Evolutionary conservation across 1,140 invertebrate genomes (phyloP).

Genomic region (Drosophila sp.): DNA sequence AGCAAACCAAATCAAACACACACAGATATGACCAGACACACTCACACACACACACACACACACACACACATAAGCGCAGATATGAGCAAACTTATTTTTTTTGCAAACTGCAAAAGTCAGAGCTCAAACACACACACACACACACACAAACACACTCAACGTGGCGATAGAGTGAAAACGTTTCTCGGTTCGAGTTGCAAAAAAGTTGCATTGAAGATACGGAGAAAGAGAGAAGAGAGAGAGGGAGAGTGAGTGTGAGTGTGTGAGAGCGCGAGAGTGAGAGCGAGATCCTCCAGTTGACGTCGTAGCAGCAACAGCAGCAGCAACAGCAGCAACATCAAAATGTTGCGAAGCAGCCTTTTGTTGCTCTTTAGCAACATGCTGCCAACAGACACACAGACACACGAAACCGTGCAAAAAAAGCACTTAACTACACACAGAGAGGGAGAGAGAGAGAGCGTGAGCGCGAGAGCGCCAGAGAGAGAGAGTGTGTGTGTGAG

Average conservation of each 20-base stretch:
- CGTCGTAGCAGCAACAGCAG: constrained; percentile 13
- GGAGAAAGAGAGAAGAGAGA: background rate
- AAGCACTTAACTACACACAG: background rate
- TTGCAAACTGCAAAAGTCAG: constrained; percentile 52
- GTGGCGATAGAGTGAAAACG: constrained; percentile 39
- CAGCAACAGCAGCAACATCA: constrained; percentile 10
- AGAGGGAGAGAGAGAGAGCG: no score
- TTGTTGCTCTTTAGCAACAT: constrained; percentile 39
- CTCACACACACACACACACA: constrained; percentile 44
- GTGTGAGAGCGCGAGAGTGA: constrained; percentile 35
- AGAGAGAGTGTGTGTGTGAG: constrained; percentile 10
- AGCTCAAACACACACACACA: constrained; percentile 17
- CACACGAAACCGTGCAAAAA: background rate
- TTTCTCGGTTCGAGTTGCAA: constrained; percentile 27
- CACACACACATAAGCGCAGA: constrained; percentile 36
- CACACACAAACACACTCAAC: constrained; percentile 18
- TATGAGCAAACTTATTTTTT: constrained; percentile 29
- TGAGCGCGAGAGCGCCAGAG: background rate
- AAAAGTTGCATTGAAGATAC: constrained; percentile 43
- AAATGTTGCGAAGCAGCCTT: constrained; percentile 39
- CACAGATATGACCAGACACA: constrained; percentile 52
- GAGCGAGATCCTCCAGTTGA: constrained; percentile 53
- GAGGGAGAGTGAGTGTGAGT: background rate
- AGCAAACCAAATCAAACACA: constrained; percentile 69
- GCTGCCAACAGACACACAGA: constrained; percentile 16